These are phyloP conservation scores for Ptilonorhynchus violaceus DNA, from an alignment of 2,113 vertebrate species.

Conservation along the genomic window DNA sequence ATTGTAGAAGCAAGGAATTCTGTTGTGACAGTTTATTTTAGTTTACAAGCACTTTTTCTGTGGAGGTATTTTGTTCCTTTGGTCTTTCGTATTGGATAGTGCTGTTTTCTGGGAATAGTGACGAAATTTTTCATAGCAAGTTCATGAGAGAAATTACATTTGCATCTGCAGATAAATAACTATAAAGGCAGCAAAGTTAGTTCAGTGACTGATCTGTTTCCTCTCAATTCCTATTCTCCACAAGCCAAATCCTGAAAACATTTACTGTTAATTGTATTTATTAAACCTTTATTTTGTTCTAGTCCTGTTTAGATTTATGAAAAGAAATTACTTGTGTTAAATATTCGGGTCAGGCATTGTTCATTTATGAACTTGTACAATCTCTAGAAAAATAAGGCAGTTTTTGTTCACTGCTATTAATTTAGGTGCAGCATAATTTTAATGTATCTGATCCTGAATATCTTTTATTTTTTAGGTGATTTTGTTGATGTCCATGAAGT, in stretches of 20 bases:
- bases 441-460: not conserved
- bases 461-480: not conserved
- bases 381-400: not conserved
- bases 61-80: not conserved
- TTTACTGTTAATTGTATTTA: not conserved
- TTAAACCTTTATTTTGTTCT: not conserved
- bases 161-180: not conserved
- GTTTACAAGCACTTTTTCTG: not conserved
- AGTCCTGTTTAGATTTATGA: not conserved
- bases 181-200: not conserved
- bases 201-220: not conserved
- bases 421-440: not conserved
- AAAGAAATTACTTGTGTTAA: not conserved
- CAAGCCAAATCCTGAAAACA: not conserved
- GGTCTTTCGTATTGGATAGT: not conserved
- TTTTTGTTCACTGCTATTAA: not conserved
- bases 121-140: not conserved
- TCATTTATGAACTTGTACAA: not conserved
- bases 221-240: not conserved
- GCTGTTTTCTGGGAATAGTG: not conserved
- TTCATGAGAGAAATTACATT: not conserved
- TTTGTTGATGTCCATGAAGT: not conserved
- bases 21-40: not conserved
- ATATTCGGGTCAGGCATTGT: not conserved
- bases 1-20: not conserved